These are phyloP conservation scores for Corythaeola cristata DNA, from an alignment of 2,113 vertebrate species.

Conservation along the genomic window DNA sequence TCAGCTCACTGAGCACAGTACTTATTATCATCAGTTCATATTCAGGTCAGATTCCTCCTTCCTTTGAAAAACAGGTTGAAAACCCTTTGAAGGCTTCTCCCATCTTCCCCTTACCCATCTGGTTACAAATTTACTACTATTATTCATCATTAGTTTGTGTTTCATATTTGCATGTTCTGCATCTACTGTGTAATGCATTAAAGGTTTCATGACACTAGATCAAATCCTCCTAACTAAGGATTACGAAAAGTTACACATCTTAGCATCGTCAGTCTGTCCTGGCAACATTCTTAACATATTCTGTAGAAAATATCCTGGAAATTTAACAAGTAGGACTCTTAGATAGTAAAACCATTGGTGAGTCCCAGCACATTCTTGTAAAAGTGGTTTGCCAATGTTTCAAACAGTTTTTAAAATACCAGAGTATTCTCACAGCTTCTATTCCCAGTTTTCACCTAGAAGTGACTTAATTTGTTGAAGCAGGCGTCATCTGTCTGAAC, in stretches of 20 bases:
- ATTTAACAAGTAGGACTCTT: not conserved
- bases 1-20: constrained; percentile 4
- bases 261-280: not conserved
- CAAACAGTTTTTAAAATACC: not conserved
- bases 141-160: not conserved
- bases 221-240: not conserved
- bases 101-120: not conserved
- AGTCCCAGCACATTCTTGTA: not conserved
- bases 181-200: not conserved
- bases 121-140: constrained; percentile 11
- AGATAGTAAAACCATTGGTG: not conserved
- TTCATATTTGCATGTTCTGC: not conserved
- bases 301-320: constrained; percentile 18
- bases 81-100: not conserved
- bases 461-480: constrained; percentile 42
- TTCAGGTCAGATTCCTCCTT: constrained; percentile 35
- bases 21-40: constrained; percentile 60
- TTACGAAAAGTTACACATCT: not conserved
- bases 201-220: not conserved
- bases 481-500: not conserved
- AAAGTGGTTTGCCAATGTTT: not conserved
- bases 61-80: constrained; percentile 42
- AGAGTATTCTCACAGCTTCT: constrained; percentile 2
- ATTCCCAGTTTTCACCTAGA: constrained; percentile 21
- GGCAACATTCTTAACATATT: not conserved